phyloP scores from a whole-genome alignment of 2,113 vertebrate genomes.

The Agelaius tricolor region DNA sequence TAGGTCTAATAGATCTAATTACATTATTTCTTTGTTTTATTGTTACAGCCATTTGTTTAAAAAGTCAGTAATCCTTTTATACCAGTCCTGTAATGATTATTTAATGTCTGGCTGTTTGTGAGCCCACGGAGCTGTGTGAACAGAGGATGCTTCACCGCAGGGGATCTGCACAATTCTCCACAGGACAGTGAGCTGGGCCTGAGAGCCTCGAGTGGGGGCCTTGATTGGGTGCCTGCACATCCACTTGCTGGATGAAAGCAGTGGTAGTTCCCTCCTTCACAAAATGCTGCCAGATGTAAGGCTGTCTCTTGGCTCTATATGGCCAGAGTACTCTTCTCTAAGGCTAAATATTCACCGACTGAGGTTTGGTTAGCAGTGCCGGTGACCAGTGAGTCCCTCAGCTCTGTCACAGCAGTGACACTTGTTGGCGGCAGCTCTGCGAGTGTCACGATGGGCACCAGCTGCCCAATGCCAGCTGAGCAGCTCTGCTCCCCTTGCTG shows the following conservation, averaged over 20 bases:
- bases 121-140: neutral
- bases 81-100: conserved; percentile 27
- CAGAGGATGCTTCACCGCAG: neutral
- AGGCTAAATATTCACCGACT: accelerated
- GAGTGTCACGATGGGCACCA: accelerated
- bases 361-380: neutral
- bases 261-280: neutral
- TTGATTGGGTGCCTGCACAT: neutral
- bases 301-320: neutral
- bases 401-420: neutral
- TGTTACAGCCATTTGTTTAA: conserved; percentile 17
- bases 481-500: neutral
- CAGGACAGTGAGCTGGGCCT: neutral
- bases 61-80: conserved; percentile 48
- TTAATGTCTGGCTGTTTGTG: conserved; percentile 18
- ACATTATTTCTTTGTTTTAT: neutral
- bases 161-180: neutral
- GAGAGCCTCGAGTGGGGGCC: accelerated
- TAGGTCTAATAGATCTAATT: conserved; percentile 31
- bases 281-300: neutral
- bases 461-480: accelerated
- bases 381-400: neutral
- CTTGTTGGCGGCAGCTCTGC: neutral
- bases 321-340: neutral
- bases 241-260: neutral